Percentiles rank a stretch among this genome's conserved stretches.
These are phyloP conservation scores for Trichosurus vulpecula DNA, from an alignment of 2,797 vertebrate species.

Conservation along the genomic window DNA sequence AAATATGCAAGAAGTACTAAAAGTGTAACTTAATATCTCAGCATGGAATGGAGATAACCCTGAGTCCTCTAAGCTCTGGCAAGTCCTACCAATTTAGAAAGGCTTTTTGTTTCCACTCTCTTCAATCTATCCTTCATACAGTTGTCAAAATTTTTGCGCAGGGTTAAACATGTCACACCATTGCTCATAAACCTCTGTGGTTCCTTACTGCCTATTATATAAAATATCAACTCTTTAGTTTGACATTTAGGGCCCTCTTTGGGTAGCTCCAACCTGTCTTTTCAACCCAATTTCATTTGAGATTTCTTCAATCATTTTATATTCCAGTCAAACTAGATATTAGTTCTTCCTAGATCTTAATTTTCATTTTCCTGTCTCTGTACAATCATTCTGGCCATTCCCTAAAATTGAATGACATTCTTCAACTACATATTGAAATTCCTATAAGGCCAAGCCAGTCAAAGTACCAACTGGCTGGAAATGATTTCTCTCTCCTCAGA, in stretches of 20 bases:
- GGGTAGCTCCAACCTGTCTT: neutral
- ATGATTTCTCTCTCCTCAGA: neutral
- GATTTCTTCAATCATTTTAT: neutral
- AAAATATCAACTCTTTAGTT: neutral
- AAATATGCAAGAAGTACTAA: conserved; percentile 34
- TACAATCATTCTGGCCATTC: neutral
- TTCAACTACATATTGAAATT: neutral
- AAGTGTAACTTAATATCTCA: neutral
- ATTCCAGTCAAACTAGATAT: neutral
- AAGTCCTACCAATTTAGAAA: neutral
- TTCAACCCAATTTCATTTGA: neutral
- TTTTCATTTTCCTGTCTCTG: neutral
- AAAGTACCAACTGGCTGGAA: neutral
- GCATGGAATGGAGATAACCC: neutral
- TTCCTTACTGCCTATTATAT: neutral
- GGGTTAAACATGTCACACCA: neutral
- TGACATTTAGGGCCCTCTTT: neutral
- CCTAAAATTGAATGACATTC: neutral
- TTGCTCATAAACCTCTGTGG: neutral
- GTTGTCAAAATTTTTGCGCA: neutral
- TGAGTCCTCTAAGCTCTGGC: neutral
- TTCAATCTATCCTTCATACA: neutral
- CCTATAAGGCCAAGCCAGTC: neutral
- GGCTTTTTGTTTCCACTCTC: neutral
- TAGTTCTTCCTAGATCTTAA: neutral